Percentiles rank a stretch among this genome's conserved stretches.
phyloP scores from a whole-genome alignment of 1,140 invertebrate genomes.

The Lordiphosa clarofinis region DNA sequence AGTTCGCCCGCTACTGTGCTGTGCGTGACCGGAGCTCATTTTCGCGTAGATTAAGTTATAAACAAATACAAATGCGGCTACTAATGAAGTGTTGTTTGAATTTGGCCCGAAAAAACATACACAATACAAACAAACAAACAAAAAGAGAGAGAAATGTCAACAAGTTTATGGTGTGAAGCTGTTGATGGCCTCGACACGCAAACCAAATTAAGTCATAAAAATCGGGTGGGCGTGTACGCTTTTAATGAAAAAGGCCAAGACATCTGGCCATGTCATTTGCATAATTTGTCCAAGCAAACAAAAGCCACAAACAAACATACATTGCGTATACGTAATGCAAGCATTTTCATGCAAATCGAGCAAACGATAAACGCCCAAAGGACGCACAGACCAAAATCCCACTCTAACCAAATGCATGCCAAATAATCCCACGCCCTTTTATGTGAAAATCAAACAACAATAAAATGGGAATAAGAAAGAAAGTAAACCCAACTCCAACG shows the following conservation, averaged over 20 bases:
- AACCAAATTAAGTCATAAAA: conserved; percentile 72
- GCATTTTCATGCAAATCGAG: conserved; percentile 67
- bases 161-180: conserved; percentile 75
- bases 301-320: conserved; percentile 32
- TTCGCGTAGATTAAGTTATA: conserved; percentile 68
- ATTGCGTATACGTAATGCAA: conserved; percentile 71
- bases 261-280: conserved; percentile 57
- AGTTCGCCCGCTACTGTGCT: not conserved
- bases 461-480: conserved; percentile 40
- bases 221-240: conserved; percentile 28
- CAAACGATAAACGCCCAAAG: conserved; percentile 55
- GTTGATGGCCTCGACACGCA: conserved; percentile 63
- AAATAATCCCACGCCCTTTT: conserved; percentile 58
- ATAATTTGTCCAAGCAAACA: conserved; percentile 75
- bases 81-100: conserved; percentile 73
- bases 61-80: conserved; percentile 72
- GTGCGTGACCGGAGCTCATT: conserved; percentile 59
- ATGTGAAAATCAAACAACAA: conserved; percentile 71
- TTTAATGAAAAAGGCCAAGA: conserved; percentile 41
- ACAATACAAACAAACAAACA: conserved; percentile 13
- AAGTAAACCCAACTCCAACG: not conserved
- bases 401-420: conserved; percentile 8
- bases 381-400: conserved; percentile 14
- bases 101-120: conserved; percentile 13
- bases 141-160: conserved; percentile 53